Percentiles rank a stretch among this genome's conserved stretches.
phyloP scores from a whole-genome alignment of 2,888 invertebrate genomes.

The Vandiemenella viatica region DNA sequence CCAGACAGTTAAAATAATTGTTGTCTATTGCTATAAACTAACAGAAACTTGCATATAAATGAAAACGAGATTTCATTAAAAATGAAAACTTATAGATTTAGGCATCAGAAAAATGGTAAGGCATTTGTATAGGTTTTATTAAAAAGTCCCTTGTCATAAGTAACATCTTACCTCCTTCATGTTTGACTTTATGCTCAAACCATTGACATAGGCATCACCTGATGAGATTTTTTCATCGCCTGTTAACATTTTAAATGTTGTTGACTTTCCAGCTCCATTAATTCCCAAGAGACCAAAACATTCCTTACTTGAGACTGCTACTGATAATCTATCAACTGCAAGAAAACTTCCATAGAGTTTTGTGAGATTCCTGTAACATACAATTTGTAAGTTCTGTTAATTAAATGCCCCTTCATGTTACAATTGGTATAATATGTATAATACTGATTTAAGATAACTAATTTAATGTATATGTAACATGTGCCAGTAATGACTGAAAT shows the following conservation, averaged over 20 bases:
- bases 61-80: too few relatives aligned
- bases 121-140: neutral
- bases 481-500: too few relatives aligned
- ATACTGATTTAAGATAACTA: neutral
- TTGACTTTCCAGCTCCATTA: conserved; percentile 78
- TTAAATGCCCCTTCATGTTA: too few relatives aligned
- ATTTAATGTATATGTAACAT: neutral
- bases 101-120: too few relatives aligned
- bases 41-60: too few relatives aligned
- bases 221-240: conserved; percentile 58
- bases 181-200: conserved; percentile 27
- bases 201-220: conserved; percentile 54
- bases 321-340: conserved; percentile 56
- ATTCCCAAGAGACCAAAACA: conserved; percentile 72
- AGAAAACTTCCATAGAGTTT: conserved; percentile 59
- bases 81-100: too few relatives aligned
- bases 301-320: conserved; percentile 54
- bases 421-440: neutral
- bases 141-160: neutral
- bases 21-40: too few relatives aligned
- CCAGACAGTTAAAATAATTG: too few relatives aligned
- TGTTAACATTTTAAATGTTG: conserved; percentile 81
- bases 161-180: conserved; percentile 19
- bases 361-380: conserved; percentile 33
- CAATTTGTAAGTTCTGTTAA: neutral